These are phyloP conservation scores for Cnemophilus loriae DNA, from an alignment of 2,113 vertebrate genomes.

Conservation along the genomic window DNA sequence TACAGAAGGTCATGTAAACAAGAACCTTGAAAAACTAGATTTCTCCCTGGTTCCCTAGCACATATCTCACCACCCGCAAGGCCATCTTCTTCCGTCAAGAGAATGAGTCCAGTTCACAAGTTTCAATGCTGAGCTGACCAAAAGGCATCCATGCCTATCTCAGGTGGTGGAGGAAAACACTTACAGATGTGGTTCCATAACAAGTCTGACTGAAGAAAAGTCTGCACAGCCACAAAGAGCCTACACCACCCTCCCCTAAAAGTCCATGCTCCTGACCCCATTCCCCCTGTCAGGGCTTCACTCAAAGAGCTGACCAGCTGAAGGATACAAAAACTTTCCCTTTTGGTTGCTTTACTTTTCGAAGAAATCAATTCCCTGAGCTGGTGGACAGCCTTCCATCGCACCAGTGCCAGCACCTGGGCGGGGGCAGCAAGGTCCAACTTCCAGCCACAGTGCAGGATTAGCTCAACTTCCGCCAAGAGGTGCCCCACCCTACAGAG, in stretches of 20 bases:
- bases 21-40: neutral
- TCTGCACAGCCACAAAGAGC: neutral
- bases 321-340: fast-evolving
- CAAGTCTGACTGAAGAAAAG: neutral
- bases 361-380: neutral
- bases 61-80: neutral
- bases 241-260: neutral
- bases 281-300: neutral
- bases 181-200: neutral
- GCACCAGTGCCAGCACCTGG: neutral
- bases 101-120: neutral
- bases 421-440: neutral
- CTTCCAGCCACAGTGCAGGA: neutral
- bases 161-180: neutral
- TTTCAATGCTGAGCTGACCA: neutral
- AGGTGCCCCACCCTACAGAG: neutral
- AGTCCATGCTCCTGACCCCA: neutral
- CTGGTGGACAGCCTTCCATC: neutral
- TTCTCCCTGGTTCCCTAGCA: neutral
- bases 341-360: neutral
- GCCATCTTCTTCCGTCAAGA: neutral
- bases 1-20: neutral
- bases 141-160: neutral
- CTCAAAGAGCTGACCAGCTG: fast-evolving
- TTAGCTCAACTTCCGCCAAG: neutral